phyloP scores from a whole-genome alignment of 2,113 vertebrate genomes.

The Campylomormyrus numenius region DNA sequence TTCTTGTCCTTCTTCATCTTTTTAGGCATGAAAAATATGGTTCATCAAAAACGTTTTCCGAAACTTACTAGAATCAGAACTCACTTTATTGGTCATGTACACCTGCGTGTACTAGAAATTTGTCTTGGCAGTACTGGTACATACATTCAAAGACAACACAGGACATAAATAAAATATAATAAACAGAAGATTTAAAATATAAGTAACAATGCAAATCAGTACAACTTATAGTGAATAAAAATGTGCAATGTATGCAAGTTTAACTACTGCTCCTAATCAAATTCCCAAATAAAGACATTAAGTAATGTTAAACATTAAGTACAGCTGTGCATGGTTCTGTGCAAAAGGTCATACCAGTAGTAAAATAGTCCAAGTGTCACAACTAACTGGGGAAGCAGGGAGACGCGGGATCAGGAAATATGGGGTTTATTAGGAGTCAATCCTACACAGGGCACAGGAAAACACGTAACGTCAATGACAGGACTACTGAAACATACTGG shows the following conservation, averaged over 20 bases:
- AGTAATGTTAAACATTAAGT: background rate
- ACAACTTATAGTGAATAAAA: background rate
- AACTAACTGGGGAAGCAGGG: too few species aligned
- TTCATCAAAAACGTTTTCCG: background rate
- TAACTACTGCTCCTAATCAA: background rate
- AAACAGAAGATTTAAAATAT: background rate
- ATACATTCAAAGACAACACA: background rate
- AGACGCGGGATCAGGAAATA: too few species aligned
- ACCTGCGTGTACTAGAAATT: background rate
- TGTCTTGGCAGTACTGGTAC: background rate
- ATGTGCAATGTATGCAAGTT: background rate
- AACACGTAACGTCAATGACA: too few species aligned
- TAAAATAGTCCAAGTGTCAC: background rate
- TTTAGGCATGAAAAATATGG: background rate
- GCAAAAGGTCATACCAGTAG: background rate
- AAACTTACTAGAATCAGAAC: background rate
- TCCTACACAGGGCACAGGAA: too few species aligned
- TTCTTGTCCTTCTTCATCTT: background rate
- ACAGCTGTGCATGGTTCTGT: background rate
- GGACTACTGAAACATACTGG: too few species aligned
- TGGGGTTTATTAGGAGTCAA: too few species aligned
- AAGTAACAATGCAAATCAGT: background rate
- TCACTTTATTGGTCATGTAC: background rate
- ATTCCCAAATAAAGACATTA: background rate
- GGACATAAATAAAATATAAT: background rate